Evolutionary conservation across 2,113 vertebrate genomes (phyloP).

Genomic region (Dipodomys ordii): DNA sequence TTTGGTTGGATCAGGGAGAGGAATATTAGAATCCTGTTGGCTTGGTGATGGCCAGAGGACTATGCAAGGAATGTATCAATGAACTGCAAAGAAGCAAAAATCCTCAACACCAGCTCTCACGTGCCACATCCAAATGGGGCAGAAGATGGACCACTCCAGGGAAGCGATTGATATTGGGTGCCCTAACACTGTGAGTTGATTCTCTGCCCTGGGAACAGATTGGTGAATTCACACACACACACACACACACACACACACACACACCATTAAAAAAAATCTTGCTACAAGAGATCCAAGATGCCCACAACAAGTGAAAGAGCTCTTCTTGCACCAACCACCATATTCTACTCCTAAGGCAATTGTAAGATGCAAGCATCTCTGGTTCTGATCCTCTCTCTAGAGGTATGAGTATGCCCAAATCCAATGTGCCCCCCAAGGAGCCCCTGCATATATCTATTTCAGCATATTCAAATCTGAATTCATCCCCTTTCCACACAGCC

Average conservation of each 20-base stretch:
- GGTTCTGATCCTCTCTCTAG: not conserved
- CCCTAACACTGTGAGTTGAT: not conserved
- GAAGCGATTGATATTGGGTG: not conserved
- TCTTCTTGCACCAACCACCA: not conserved
- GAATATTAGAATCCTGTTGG: constrained; percentile 87
- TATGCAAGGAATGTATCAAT: constrained; percentile 72
- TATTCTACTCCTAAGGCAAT: not conserved
- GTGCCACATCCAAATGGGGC: constrained; percentile 39
- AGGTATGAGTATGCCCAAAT: not conserved
- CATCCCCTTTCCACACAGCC: not conserved
- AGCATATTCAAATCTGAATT: not conserved
- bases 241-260: too few relatives aligned
- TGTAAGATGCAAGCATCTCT: not conserved
- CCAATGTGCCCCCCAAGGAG: not conserved
- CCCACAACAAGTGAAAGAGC: not conserved
- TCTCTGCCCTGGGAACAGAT: not conserved
- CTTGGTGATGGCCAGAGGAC: constrained; percentile 84
- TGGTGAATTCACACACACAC: not conserved
- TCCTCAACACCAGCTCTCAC: constrained; percentile 45
- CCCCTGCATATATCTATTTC: not conserved
- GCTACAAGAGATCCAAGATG: constrained; percentile 18
- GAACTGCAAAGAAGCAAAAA: constrained; percentile 63
- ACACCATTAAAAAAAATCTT: constrained; percentile 9
- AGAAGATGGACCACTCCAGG: not conserved
- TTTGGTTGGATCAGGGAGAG: constrained; percentile 86